Base-by-base conservation (phyloP, 2,888 invertebrate genomes). In the Eupeodes luniger region DNA sequence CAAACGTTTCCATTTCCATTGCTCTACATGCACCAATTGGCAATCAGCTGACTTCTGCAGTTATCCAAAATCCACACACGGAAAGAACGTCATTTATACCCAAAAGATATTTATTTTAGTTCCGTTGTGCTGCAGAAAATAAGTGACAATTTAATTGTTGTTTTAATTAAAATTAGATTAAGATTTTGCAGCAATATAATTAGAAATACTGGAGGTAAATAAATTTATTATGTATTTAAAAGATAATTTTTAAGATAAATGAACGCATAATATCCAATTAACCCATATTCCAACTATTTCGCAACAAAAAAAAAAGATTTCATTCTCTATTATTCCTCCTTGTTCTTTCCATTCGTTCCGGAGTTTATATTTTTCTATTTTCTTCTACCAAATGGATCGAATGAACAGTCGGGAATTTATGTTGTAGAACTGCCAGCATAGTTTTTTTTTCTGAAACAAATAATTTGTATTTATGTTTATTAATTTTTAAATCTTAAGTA, bases 261-360 rank as follows among this genome's bases (percentile, higher is more conserved):
- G n/a, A 47, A 27, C 51, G 19, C 72, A 66, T 85, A 81, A 85
- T 88, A 75, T 70, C 80, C 84, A 85, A 88, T 81, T 85, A 88
- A 88, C 88, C 88, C 88, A 88, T 78, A 88, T 88, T 88, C 70
- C 77, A 81, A 88, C 19, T 85, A 88, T 88, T 85, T 88, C 88
- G 88, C 88, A 88, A 88, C 81, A 85, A 85, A 88, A 79, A 75
- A 36, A 85, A 81, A 84, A 74, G 53, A 67, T 77, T 82, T 77
- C 76, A 36, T 81, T 81, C 40, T 53, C 16, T 11, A 11, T 51
- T 47, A 53, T 81, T 88, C 49, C 40, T 14, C 69, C 75, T 88
- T 81, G 64, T 62, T 66, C n/a, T 61, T 88, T 81, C 88, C 88
- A 81, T 88, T 85, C 81, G 88, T 85, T 81, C 74, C 88, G 14